Conservation (phyloP, 2,113 vertebrate genomes). For the Sardina pilchardus region DNA sequence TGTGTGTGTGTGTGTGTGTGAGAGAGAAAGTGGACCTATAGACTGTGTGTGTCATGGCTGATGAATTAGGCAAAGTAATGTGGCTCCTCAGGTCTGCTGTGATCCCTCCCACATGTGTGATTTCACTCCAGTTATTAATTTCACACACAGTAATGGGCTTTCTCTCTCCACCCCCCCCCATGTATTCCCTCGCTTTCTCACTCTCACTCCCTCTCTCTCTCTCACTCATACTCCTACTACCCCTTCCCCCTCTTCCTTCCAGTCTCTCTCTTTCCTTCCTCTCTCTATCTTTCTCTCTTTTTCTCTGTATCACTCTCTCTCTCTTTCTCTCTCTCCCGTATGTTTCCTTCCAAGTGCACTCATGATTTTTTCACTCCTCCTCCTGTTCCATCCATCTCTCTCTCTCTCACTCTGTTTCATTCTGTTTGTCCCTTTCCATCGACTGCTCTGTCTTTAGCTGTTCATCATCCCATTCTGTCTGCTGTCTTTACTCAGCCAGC, state of each 20-base stretch:
- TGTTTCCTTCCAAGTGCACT: not conserved
- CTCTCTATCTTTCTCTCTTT: not conserved
- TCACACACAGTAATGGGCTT: not conserved
- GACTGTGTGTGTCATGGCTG: constrained; percentile 28
- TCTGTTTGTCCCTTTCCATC: not conserved
- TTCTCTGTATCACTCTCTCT: not conserved
- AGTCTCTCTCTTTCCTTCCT: not conserved
- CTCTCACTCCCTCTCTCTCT: not conserved
- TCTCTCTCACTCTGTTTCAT: not conserved
- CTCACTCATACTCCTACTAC: not conserved
- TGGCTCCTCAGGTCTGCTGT: constrained; percentile 7
- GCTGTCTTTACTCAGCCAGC: not conserved
- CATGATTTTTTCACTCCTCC: not conserved
- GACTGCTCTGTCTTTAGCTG: constrained; percentile 6
- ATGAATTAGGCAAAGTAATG: constrained; percentile 30
- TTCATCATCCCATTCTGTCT: not conserved
- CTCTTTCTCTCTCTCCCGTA: not conserved
- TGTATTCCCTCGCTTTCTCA: not conserved
- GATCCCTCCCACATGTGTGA: constrained; percentile 23
- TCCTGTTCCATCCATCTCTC: constrained; percentile 7
- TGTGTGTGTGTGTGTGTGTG: constrained; percentile 23
- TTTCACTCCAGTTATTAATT: constrained; percentile 33
- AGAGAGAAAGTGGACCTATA: constrained; percentile 23
- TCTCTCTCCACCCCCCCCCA: not conserved
- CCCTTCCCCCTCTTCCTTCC: too few relatives aligned